Evolutionary conservation across 2,797 vertebrate species (phyloP).

Genomic region (Lagorchestes hirsutus): DNA sequence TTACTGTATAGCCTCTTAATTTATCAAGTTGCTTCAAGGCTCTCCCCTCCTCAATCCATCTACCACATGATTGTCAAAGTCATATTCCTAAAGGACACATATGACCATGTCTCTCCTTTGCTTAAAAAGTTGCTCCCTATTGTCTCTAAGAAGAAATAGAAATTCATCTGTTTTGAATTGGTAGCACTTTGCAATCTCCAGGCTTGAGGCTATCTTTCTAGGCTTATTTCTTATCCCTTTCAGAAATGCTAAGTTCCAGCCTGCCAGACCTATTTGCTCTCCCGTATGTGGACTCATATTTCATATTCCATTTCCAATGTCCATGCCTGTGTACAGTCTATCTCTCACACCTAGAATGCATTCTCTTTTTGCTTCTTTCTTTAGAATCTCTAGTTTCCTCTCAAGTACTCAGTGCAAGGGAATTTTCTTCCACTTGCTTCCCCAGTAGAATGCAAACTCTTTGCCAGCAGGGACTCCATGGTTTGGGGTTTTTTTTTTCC

Average conservation of each 20-base stretch:
- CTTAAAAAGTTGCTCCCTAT: neutral
- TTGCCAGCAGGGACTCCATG: neutral
- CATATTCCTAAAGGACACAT: neutral
- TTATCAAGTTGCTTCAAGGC: neutral
- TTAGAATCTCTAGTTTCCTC: neutral
- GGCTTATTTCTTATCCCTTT: neutral
- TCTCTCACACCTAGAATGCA: neutral
- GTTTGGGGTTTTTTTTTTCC: neutral
- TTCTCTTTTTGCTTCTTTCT: neutral
- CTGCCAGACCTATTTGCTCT: neutral
- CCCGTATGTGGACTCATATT: no score
- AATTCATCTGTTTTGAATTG: neutral
- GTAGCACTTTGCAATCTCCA: neutral
- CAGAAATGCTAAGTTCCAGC: neutral
- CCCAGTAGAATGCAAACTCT: neutral
- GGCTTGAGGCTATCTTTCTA: neutral
- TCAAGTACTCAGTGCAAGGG: neutral
- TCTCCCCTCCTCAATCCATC: neutral
- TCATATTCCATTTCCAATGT: neutral
- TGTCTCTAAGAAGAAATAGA: neutral
- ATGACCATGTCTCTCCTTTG: neutral
- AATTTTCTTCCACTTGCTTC: neutral
- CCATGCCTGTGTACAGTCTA: neutral
- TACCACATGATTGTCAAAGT: neutral
- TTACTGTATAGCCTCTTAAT: neutral